Evolutionary conservation across 2,797 vertebrate genomes (phyloP).

Genomic region (Ispidina picta): DNA sequence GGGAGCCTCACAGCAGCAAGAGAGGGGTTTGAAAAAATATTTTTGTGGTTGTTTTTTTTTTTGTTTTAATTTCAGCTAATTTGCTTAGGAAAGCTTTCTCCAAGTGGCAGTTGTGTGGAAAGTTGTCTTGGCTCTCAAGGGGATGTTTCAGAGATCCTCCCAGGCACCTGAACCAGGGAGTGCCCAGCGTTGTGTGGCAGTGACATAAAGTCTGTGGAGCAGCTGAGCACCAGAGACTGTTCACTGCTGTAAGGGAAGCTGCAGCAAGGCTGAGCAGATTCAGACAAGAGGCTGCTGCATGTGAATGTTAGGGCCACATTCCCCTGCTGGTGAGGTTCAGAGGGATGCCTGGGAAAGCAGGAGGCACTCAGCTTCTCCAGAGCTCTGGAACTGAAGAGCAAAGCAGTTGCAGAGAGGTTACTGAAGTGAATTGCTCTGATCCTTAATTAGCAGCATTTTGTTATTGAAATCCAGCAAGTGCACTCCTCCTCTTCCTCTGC

Average conservation of each 20-base stretch:
- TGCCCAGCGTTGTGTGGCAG: neutral
- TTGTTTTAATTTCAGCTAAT: neutral
- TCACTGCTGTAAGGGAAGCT: no score
- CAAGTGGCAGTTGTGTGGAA: neutral
- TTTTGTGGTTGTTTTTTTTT: neutral
- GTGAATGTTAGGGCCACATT: no score
- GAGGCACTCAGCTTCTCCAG: neutral
- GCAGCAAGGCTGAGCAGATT: no score
- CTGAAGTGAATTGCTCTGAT: neutral
- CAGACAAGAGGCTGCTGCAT: no score
- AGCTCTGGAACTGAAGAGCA: neutral
- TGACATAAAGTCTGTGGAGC: neutral
- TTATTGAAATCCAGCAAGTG: neutral
- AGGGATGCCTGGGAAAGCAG: neutral
- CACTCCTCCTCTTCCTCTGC: neutral
- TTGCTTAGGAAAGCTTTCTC: neutral
- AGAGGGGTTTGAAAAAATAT: no score
- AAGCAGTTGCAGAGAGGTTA: neutral
- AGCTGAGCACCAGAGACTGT: no score
- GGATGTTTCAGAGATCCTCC: neutral
- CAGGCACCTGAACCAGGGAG: neutral
- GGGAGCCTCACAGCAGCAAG: neutral
- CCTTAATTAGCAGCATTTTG: neutral
- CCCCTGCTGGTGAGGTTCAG: neutral
- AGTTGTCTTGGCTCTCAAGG: neutral